Percentiles rank a stretch among this genome's conserved stretches.
Conservation (phyloP, 2,113 vertebrate genomes). For the Platysteira castanea region DNA sequence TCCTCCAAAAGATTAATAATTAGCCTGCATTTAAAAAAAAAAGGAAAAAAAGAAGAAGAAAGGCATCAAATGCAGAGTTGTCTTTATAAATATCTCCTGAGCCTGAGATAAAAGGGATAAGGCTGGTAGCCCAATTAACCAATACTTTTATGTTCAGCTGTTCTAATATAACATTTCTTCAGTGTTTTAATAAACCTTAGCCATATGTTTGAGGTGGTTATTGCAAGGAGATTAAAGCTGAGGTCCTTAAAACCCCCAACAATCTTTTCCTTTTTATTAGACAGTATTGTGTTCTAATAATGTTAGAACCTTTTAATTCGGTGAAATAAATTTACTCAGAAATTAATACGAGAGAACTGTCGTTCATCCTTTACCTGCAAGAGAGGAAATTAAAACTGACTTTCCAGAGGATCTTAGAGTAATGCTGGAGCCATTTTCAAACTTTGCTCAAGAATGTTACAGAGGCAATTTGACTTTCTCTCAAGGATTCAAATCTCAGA, state of each 20-base stretch:
- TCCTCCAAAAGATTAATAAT: neutral
- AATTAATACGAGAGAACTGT: constrained; percentile 14
- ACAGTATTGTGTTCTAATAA: neutral
- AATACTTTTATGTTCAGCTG: neutral
- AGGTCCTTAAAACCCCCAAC: neutral
- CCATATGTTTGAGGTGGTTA: constrained; percentile 8
- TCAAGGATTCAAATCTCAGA: neutral
- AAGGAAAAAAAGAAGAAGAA: rapidly evolving
- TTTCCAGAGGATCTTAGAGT: neutral
- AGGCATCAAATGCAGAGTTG: neutral
- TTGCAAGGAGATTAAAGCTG: constrained; percentile 29
- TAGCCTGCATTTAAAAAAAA: no score
- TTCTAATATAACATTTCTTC: neutral
- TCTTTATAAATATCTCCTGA: neutral
- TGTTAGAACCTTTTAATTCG: constrained; percentile 40
- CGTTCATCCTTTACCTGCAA: neutral
- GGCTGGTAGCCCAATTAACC: neutral
- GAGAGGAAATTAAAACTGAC: constrained; percentile 22
- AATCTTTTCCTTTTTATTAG: constrained; percentile 28
- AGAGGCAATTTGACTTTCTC: neutral
- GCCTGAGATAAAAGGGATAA: neutral
- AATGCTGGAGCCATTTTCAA: neutral
- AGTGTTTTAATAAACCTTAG: constrained; percentile 24
- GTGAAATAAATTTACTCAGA: constrained; percentile 39
- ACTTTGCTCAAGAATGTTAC: neutral